phyloP scores from a whole-genome alignment of 2,113 vertebrate genomes.

The Lamprotornis superbus region DNA sequence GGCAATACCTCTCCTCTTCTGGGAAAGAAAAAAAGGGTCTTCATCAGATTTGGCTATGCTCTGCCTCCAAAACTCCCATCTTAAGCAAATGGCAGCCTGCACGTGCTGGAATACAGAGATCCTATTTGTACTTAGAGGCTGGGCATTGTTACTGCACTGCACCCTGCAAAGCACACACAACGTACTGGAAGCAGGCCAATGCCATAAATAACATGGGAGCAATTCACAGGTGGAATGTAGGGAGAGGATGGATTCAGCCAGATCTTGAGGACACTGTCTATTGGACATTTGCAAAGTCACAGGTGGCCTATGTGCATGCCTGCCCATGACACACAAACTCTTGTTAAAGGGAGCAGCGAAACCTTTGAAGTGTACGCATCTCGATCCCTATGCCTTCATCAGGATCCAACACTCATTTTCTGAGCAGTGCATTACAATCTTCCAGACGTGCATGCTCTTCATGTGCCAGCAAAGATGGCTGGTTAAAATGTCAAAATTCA shows the following conservation, averaged over 20 bases:
- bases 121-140: background rate
- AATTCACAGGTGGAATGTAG: slow-evolving; percentile 25
- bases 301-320: background rate
- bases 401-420: background rate
- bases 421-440: background rate
- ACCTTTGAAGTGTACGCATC: background rate
- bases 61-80: background rate
- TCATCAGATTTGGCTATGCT: background rate
- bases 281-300: background rate
- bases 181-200: background rate
- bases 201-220: background rate
- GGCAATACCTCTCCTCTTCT: background rate
- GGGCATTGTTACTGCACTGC: background rate
- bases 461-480: background rate
- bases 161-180: slow-evolving; percentile 18
- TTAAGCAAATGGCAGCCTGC: background rate
- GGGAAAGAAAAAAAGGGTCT: background rate
- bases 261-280: background rate
- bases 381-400: background rate
- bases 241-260: slow-evolving; percentile 17
- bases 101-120: background rate
- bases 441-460: rapidly evolving
- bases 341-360: background rate
- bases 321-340: background rate
- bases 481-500: background rate